Evolutionary conservation across 30 jellyfish, hydroid and myxozoan species (phyloP), one percentile per base, ranked within the genome.

Genomic region (Catostylus mosaicus): DNA sequence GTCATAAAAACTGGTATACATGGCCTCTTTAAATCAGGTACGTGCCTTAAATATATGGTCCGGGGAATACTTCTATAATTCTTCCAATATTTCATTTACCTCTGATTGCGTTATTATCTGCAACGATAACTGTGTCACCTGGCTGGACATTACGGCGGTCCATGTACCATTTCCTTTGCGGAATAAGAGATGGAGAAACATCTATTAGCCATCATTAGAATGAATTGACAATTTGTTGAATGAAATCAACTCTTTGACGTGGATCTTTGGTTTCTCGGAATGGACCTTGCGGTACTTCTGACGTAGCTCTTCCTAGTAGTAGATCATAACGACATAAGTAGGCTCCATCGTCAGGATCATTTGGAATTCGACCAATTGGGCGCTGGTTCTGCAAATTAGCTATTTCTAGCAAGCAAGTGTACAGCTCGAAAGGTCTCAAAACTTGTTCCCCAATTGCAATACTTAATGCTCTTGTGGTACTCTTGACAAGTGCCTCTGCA

Each of bases 271-370:
- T 66, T 67, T 89, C 95, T 51, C 54, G 78, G 45, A 81, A 89
- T 67, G 95, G 95, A 38, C 97, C 97, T 74, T 83, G 82, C 6
- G 91, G 97, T 37, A 75, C 78, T 73, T 65, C 87, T 18, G 83
- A 50, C 27, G 96, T 68, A 29, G 97, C 84, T 38, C 97, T 40
- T 57, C 97, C 97, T 37, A 89, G 73, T 64, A 79, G 60, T 22
- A 89, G 68, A 40, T 89, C 91, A 30, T 83, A 82, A n/a, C 88
- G 97, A 67, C 95, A 81, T 65, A 83, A 43, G 75, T 89, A 89
- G 69, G 91, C 77, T n/a, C 97, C 92, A 66, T 82, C 95, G 54
- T 89, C 95, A n/a, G 95, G 97, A 52, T 69, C 88, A 51, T 64
- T 89, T 65, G 95, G 97, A 43, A 59, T 24, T 51, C 84, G 35